phyloP scores from a whole-genome alignment of 2,113 vertebrate species.

The Geothlypis trichas region DNA sequence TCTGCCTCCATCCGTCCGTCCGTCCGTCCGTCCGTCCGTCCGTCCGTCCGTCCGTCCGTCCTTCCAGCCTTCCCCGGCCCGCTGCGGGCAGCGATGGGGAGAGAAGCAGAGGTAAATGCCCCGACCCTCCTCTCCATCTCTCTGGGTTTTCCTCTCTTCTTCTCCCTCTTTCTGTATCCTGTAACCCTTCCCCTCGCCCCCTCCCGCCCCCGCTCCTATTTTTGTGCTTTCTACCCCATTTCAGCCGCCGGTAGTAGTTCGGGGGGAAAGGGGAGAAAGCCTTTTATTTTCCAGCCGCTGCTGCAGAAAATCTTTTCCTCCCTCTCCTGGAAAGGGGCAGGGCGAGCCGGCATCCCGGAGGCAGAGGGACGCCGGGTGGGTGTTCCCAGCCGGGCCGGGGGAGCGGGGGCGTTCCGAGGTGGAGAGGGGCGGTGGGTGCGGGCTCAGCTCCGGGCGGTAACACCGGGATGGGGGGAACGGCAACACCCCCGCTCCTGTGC shows the following conservation, averaged over 20 bases:
- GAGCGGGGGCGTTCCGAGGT: no score
- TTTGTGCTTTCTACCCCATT: background rate
- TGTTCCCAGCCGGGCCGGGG: background rate
- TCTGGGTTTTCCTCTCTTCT: background rate
- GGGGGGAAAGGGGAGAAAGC: no score
- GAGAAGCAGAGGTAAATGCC: background rate
- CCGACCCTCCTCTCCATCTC: background rate
- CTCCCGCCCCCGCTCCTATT: accelerated
- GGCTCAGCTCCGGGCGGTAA: background rate
- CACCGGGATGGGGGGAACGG: background rate
- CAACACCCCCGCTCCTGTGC: background rate
- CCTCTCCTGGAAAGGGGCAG: background rate
- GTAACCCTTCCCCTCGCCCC: background rate
- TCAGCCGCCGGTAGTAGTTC: background rate
- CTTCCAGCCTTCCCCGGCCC: background rate
- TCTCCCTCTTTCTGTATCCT: background rate
- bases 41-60: no score
- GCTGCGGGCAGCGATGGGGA: background rate
- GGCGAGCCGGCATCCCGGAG: background rate
- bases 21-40: background rate
- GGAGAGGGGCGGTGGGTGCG: accelerated
- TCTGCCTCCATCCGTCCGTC: background rate
- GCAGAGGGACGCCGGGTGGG: background rate
- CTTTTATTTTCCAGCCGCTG: background rate
- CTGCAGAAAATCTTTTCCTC: background rate